Base-by-base conservation (phyloP, 2,113 vertebrate species). In the Crocuta crocuta region DNA sequence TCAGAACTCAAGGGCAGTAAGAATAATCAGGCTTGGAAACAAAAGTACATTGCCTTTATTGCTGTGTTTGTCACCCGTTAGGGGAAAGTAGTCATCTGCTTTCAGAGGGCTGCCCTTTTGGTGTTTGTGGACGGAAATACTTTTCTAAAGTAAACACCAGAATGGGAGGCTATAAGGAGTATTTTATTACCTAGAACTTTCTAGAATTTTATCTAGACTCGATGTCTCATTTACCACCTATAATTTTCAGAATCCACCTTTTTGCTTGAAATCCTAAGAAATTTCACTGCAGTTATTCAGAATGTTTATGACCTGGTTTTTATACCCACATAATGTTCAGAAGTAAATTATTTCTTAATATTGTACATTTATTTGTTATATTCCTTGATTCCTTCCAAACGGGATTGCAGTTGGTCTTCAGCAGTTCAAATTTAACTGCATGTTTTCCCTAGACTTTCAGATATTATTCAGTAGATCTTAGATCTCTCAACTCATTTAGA, bases 181-280 rank as follows among this genome's bases (percentile, higher is more conserved):
- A 23, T 45, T 92, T 31, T 83, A 24, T 78, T 65, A 53, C 24
- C 35, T 31, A 90, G 66, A 11, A 92, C 65, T 65, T 92, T 90
- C 73, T 73, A 91, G 24, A 81, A 24, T 84, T 53, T 66, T 91
- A 73, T 26, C 35, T 80, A 71, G 16, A 9, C 39, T 82, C 39
- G 7, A 0, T 79, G 58, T 85, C 78, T 92, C 86, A 82, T 86
- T 88, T 76, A 84, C 28, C n/a, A 10, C 3, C 48, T 87, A 5
- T 87, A 84, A 84, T 96, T 94, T 96, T 55, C 74, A 92, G 73
- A 96, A 93, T 48, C 78, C 63, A 84, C 31, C 53, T 89, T 70
- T 89, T 80, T 17, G 3, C 63, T 35, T 0, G 2, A 9, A 83
- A 89, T 48, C 71, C 53, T 24, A 80, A 95, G 74, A 96, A 65